Evolutionary conservation across 2,797 vertebrate species (phyloP).

Genomic region (Spizella passerina): DNA sequence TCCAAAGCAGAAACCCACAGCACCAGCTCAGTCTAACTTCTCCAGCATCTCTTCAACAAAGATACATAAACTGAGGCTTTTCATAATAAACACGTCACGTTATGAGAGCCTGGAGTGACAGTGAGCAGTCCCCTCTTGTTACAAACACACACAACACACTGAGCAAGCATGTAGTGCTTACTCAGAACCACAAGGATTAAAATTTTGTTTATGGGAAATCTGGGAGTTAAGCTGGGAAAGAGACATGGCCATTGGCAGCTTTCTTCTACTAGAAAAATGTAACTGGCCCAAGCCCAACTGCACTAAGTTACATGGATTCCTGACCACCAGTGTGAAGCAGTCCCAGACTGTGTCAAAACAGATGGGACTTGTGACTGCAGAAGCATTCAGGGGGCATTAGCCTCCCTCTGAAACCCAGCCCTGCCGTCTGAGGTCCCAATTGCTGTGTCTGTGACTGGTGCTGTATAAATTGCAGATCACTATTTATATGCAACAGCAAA

Average conservation of each 20-base stretch:
- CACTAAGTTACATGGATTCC: not conserved
- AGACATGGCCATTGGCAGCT: not conserved
- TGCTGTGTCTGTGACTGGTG: not conserved
- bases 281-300: not conserved
- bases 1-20: not conserved
- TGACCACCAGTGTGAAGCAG: conserved; percentile 1
- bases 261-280: not conserved
- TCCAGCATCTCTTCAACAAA: not conserved
- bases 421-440: not conserved
- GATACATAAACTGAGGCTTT: not conserved
- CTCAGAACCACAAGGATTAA: not conserved
- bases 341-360: conserved; percentile 19
- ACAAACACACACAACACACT: not conserved
- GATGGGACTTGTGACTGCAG: not conserved
- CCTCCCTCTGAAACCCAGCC: not conserved
- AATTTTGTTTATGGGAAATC: conserved; percentile 3
- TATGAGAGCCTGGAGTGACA: not conserved
- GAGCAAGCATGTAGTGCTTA: not conserved
- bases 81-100: not conserved
- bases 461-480: not conserved
- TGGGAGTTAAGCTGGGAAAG: not conserved
- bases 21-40: not conserved
- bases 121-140: not conserved
- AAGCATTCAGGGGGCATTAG: not conserved
- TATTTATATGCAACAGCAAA: not conserved